Evolutionary conservation across 53 echinoderm and acorn worm genomes (phyloP).

Genomic region (Mesocentrotus franciscanus): DNA sequence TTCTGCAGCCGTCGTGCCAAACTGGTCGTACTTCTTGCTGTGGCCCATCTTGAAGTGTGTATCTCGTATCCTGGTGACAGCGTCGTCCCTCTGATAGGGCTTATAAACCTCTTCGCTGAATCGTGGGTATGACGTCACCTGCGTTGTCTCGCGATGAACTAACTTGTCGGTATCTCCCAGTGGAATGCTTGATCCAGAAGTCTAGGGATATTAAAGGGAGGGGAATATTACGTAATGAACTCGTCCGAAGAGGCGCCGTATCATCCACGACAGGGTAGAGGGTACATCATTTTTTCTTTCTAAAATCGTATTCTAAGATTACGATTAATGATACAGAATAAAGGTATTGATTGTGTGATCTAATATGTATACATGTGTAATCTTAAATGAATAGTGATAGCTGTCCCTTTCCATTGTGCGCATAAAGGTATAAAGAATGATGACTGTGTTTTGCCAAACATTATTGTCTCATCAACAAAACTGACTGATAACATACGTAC

Average conservation of each 20-base stretch:
- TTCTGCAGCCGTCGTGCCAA: conserved; percentile 85
- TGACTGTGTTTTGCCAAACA: background rate
- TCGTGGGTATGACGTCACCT: conserved; percentile 84
- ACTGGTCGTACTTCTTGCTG: conserved; percentile 89
- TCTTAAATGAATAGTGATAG: no score
- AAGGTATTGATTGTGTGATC: background rate
- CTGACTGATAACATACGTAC: background rate
- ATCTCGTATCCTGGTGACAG: conserved; percentile 79
- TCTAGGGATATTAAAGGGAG: conserved; percentile 59
- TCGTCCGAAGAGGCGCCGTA: background rate
- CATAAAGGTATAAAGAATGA: background rate
- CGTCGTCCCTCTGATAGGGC: conserved; percentile 76
- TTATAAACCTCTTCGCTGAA: conserved; percentile 79
- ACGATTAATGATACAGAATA: no score
- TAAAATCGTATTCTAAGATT: background rate
- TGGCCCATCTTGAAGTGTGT: conserved; percentile 99
- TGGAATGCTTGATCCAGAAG: conserved; percentile 89
- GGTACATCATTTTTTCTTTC: background rate
- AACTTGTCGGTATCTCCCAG: conserved; percentile 90
- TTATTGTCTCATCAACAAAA: background rate
- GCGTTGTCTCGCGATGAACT: conserved; percentile 88
- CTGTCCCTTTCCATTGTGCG: no score
- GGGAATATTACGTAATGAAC: background rate
- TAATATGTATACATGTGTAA: no score
- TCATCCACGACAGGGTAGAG: background rate